These are phyloP conservation scores for Drosophila eugracilis DNA, from an alignment of 1,140 invertebrate species.

Conservation along the genomic window DNA sequence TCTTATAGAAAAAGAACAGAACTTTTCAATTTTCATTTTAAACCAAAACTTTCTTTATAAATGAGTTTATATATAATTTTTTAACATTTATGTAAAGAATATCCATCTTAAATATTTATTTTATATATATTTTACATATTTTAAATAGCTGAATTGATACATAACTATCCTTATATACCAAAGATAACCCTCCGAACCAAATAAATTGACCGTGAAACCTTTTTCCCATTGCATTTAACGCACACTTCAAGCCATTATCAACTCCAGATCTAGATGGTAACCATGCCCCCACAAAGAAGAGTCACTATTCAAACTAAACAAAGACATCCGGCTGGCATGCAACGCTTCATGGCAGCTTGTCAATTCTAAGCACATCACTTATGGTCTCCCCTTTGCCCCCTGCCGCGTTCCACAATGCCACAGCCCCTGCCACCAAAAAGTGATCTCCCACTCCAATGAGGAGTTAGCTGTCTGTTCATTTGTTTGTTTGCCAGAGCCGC, in stretches of 20 bases:
- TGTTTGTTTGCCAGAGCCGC: constrained; percentile 67
- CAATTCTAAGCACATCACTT: constrained; percentile 76
- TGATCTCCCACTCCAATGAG: constrained; percentile 26
- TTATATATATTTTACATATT: no score
- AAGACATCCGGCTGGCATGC: constrained; percentile 73
- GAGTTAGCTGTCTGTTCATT: constrained; percentile 33
- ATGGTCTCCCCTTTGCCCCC: constrained; percentile 27
- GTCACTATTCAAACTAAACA: constrained; percentile 28
- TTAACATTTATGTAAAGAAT: no score
- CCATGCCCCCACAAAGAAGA: constrained; percentile 11
- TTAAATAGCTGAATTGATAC: no score
- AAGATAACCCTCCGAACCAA: background rate
- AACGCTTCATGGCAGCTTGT: constrained; percentile 59
- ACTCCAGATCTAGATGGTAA: constrained; percentile 19
- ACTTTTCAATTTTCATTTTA: no score
- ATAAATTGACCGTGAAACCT: constrained; percentile 4
- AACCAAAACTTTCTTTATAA: no score
- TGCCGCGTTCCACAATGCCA: background rate
- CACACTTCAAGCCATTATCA: constrained; percentile 19
- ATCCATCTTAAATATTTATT: no score
- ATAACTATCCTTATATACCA: no score
- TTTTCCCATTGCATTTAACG: constrained; percentile 7
- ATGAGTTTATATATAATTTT: no score
- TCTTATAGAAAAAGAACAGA: no score
- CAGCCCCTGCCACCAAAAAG: constrained; percentile 11